These are phyloP conservation scores for Apoderus coryli DNA, from an alignment of 2,888 invertebrate species.

Conservation along the genomic window DNA sequence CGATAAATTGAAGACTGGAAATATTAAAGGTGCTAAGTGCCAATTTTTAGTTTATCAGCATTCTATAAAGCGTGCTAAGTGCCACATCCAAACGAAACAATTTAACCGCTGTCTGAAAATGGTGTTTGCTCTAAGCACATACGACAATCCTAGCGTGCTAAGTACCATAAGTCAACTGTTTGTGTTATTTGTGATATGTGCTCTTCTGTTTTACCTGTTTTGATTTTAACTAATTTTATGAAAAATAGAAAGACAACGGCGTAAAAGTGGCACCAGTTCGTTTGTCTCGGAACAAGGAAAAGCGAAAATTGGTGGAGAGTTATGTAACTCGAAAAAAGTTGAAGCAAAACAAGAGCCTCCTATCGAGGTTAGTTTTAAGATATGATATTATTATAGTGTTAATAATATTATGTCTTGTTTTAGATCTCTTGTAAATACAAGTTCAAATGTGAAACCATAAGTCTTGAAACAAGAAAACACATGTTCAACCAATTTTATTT, in stretches of 20 bases:
- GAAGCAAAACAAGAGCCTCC: conserved; percentile 6
- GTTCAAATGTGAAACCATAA: conserved; percentile 1
- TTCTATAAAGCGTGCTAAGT: too few species aligned
- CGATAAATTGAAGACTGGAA: too few species aligned
- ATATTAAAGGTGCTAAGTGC: too few species aligned
- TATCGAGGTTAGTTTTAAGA: conserved; percentile 3
- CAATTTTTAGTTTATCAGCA: too few species aligned
- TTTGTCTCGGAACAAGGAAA: conserved; percentile 6
- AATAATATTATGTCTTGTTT: conserved; percentile 5
- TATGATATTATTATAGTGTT: conserved; percentile 3
- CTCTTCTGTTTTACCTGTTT: conserved; percentile 2
- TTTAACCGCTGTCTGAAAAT: too few species aligned
- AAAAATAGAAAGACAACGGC: too few species aligned
- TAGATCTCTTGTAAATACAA: conserved; percentile 7
- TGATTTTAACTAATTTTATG: conserved; percentile 3
- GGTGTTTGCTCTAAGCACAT: conserved; percentile 5
- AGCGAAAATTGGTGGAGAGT: conserved; percentile 7
- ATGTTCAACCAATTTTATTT: conserved; percentile 5
- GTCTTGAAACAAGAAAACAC: conserved; percentile 5
- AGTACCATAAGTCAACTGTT: too few species aligned
- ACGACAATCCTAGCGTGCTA: conserved; percentile 5
- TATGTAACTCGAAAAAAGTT: conserved; percentile 1
- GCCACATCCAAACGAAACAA: too few species aligned
- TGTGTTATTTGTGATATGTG: too few species aligned
- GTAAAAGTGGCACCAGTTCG: conserved; percentile 3